Evolutionary conservation across 2,888 invertebrate species (phyloP).

Genomic region (Chymomyza fuscimana): DNA sequence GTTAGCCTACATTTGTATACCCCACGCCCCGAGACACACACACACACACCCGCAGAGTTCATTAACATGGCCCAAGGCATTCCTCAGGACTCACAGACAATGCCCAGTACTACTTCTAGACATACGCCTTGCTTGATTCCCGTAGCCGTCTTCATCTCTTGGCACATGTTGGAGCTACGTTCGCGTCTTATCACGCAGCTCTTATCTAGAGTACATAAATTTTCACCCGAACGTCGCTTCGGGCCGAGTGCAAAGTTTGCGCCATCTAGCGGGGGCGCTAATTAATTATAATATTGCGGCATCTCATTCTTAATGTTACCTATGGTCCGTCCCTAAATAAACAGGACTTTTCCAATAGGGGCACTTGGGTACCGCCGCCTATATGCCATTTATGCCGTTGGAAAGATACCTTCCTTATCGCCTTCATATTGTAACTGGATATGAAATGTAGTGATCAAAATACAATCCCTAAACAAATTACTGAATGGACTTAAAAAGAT

Average conservation of each 20-base stretch:
- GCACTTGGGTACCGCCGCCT: no score
- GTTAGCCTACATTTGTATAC: not conserved
- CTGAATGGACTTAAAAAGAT: no score
- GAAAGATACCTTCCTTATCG: no score
- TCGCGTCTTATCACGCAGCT: slow-evolving; percentile 44
- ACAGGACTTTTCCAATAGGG: no score
- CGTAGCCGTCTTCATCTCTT: slow-evolving; percentile 1
- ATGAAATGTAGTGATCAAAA: no score
- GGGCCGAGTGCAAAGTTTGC: slow-evolving; percentile 38
- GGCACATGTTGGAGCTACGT: not conserved
- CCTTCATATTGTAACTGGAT: no score
- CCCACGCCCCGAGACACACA: not conserved
- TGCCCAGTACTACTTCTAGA: slow-evolving; percentile 1
- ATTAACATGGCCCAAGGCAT: slow-evolving; percentile 49
- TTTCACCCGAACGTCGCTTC: slow-evolving; percentile 17
- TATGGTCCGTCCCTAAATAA: no score
- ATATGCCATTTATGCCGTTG: no score
- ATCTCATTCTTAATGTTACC: no score
- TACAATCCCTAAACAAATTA: no score
- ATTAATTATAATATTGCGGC: no score
- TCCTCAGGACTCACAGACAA: not conserved
- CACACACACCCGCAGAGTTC: slow-evolving; percentile 44
- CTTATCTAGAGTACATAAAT: slow-evolving; percentile 69
- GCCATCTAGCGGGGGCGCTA: slow-evolving; percentile 53
- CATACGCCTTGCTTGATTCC: slow-evolving; percentile 25